phyloP scores from a whole-genome alignment of 2,113 vertebrate species.

The Campylomormyrus numenius region DNA sequence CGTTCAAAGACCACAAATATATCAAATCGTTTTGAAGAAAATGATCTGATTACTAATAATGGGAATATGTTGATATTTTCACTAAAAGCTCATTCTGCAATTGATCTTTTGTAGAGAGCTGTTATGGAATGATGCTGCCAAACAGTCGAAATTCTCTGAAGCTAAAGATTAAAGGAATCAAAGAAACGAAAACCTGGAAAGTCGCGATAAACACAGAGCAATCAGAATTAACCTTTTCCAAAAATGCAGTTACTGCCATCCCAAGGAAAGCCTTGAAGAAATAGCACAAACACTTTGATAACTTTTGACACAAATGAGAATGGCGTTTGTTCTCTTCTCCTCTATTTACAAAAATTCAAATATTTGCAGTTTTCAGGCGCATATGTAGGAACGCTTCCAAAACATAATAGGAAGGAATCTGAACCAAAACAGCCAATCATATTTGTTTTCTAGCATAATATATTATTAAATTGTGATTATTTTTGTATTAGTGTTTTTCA shows the following conservation, averaged over 20 bases:
- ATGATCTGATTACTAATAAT: background rate
- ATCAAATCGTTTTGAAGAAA: background rate
- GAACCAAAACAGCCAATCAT: background rate
- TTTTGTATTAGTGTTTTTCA: background rate
- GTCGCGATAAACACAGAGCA: background rate
- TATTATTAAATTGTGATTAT: background rate
- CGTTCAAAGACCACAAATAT: background rate
- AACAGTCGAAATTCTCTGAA: background rate
- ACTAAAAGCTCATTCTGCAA: background rate
- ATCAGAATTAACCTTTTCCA: background rate
- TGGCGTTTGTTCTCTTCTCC: background rate
- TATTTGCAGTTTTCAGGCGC: background rate
- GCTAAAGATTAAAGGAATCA: background rate
- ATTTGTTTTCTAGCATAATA: background rate
- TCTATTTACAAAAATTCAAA: background rate
- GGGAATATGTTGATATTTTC: background rate
- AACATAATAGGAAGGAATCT: background rate
- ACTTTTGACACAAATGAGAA: background rate
- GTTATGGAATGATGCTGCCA: background rate
- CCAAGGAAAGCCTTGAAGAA: background rate
- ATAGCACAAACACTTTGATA: background rate
- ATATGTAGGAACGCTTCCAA: background rate
- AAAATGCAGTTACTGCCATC: background rate
- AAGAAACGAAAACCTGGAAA: background rate
- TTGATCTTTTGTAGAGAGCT: background rate